Conservation (phyloP, 2,888 invertebrate genomes). For the Drosophila sordidula region DNA sequence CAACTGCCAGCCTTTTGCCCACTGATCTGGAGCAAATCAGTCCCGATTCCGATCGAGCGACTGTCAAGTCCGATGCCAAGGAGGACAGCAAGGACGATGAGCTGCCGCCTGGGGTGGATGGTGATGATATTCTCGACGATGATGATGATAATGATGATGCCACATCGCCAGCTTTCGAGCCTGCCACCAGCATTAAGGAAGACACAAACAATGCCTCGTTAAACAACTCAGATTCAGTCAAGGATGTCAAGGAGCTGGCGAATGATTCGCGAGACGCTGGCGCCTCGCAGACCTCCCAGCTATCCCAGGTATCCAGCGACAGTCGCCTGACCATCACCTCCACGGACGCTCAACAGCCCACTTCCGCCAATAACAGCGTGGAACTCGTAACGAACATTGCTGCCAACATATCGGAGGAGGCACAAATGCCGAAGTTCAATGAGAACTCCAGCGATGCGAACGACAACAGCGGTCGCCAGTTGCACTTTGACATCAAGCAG, state of each 20-base stretch:
- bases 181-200: slow-evolving; percentile 85
- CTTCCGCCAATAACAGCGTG: slow-evolving; percentile 66
- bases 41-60: slow-evolving; percentile 90
- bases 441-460: slow-evolving; percentile 80
- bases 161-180: slow-evolving; percentile 67
- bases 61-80: slow-evolving; percentile 81
- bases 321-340: slow-evolving; percentile 83
- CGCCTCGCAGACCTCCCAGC: slow-evolving; percentile 87
- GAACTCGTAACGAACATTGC: slow-evolving; percentile 80
- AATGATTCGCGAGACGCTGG: slow-evolving; percentile 82
- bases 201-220: slow-evolving; percentile 65
- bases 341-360: slow-evolving; percentile 86
- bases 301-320: slow-evolving; percentile 88
- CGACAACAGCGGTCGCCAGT: slow-evolving; percentile 43
- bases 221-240: slow-evolving; percentile 60
- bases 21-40: slow-evolving; percentile 93
- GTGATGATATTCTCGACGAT: slow-evolving; percentile 88
- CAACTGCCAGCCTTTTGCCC: slow-evolving; percentile 87
- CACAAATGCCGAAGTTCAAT: slow-evolving; percentile 85
- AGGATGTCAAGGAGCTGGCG: slow-evolving; percentile 55
- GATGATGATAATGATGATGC: slow-evolving; percentile 74
- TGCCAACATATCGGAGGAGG: slow-evolving; percentile 84
- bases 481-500: slow-evolving; percentile 84
- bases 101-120: slow-evolving; percentile 80
- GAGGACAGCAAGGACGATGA: slow-evolving; percentile 81